Base-by-base conservation (phyloP, 2,113 vertebrate species). In the Xenotilapia caudafasciata region DNA sequence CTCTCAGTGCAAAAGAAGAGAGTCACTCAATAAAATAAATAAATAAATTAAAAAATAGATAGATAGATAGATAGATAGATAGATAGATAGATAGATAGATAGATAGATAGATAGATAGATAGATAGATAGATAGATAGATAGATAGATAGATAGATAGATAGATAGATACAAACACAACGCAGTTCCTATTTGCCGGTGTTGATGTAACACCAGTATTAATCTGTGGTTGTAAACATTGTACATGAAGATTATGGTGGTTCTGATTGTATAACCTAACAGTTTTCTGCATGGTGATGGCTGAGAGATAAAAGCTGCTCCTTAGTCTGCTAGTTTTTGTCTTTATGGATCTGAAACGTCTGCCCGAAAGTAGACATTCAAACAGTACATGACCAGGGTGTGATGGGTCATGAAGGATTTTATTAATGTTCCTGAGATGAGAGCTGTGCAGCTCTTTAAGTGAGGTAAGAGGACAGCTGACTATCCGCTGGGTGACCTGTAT, bases 41-140 rank as follows among this genome's bases (percentile, higher is more conserved):
- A 1, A 35, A 35, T 35, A 1, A 35, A 35, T 4, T 7, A 31
- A 31, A 3, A 4, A 0, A 10, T 5, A 49, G 4, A 51, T 2
- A 49, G 15, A 49, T 8, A 49, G 7, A 49, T 17, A 17, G 4
- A 47, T 17, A 45, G 13, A 47, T 7, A 47, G 4, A 49, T 9
- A 49, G 14, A 47, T 15, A 45, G 6, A 47, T 7, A 47, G 14
- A 47, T 47, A 47, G 6, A 47, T 17, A 47, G 45, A 47, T 2
- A 17, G 19, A n/a, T 5, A 53, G 5, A 47, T 7, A 47, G 14
- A 47, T 47, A 47, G 6, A 47, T 17, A 47, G 45, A 47, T 0
- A 17, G 19, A n/a, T 3, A 53, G n/a, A 51, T 6, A 49, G 15
- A 19, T 0, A 49, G 15, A 49, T 3, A 49, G 15, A 49, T 9